Percentiles rank a stretch among this genome's conserved stretches.
Conservation (phyloP, 1,140 invertebrate species). For the Drosophila murphyi region DNA sequence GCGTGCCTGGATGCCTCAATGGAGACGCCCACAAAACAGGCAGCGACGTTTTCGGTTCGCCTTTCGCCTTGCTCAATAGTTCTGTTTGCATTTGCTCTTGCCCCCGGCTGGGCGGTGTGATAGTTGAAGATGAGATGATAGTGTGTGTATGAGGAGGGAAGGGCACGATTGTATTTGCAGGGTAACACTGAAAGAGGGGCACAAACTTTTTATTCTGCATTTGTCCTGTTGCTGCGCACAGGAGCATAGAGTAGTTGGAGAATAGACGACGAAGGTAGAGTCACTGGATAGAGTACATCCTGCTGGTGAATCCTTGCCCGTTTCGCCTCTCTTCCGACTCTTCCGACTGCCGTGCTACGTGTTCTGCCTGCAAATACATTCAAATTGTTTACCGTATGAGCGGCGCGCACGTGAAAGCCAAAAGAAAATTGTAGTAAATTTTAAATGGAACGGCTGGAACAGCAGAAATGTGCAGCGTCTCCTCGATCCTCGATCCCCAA, state of each 20-base stretch:
- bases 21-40: constrained; percentile 40
- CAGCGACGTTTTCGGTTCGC: constrained; percentile 30
- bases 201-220: constrained; percentile 77
- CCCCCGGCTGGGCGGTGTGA: not conserved
- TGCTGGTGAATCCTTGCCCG: constrained; percentile 51
- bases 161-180: not conserved
- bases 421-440: constrained; percentile 83
- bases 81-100: constrained; percentile 71
- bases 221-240: constrained; percentile 71
- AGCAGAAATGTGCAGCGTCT: constrained; percentile 73
- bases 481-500: not conserved
- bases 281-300: constrained; percentile 39
- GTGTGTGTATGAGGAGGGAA: not conserved
- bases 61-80: constrained; percentile 20
- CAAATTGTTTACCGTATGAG: constrained; percentile 83
- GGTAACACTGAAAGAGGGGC: constrained; percentile 49
- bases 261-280: not conserved
- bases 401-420: constrained; percentile 75
- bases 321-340: constrained; percentile 23
- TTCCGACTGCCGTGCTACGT: constrained; percentile 47
- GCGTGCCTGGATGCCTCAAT: constrained; percentile 68
- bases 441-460: constrained; percentile 69
- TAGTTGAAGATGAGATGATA: too few species aligned
- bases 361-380: constrained; percentile 76
- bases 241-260: constrained; percentile 9